Evolutionary conservation across 2,113 vertebrate species (phyloP).

Genomic region (Pongo abelii): DNA sequence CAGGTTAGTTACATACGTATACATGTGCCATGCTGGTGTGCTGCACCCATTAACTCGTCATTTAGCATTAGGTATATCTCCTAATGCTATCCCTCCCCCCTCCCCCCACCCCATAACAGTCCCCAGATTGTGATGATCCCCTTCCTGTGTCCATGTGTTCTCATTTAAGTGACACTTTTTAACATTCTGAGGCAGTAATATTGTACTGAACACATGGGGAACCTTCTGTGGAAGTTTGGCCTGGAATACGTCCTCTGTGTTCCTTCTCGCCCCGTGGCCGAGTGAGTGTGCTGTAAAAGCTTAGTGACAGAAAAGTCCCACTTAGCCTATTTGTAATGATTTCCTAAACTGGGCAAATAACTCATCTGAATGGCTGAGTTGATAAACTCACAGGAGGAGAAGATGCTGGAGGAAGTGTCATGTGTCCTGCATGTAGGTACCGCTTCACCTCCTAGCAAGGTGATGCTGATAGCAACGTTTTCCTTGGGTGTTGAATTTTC

Average conservation of each 20-base stretch:
- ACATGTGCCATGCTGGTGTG: too few relatives aligned
- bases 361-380: neutral
- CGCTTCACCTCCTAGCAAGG: accelerated
- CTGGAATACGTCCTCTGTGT: neutral
- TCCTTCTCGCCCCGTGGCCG: neutral
- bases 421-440: neutral
- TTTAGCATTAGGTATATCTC: too few relatives aligned
- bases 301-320: constrained; percentile 39
- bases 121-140: too few relatives aligned
- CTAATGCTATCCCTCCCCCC: too few relatives aligned
- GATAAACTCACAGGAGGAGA: neutral
- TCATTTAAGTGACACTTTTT: neutral
- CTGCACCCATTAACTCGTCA: too few relatives aligned
- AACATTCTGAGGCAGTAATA: neutral
- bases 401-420: accelerated
- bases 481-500: neutral
- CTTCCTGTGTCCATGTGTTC: too few relatives aligned
- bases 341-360: constrained; percentile 17
- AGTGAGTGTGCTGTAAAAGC: neutral
- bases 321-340: constrained; percentile 57
- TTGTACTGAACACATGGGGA: neutral
- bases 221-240: neutral
- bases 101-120: too few relatives aligned
- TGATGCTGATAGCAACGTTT: accelerated
- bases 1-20: too few relatives aligned